Evolutionary conservation across 2,797 vertebrate genomes (phyloP), one percentile per base, ranked within the genome.

Genomic region (Florisuga fusca): DNA sequence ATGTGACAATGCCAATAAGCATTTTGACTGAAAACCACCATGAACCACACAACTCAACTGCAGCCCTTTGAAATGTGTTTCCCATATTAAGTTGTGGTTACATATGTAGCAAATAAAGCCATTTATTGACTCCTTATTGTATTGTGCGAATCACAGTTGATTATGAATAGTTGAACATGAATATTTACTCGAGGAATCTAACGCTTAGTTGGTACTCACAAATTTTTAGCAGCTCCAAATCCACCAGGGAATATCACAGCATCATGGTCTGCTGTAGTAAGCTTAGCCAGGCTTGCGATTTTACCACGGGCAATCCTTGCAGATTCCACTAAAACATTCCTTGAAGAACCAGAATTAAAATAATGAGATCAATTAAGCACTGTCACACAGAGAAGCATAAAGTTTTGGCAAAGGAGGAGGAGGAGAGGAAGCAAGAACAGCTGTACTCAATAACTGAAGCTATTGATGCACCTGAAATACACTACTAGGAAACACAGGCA

Each of bases 161-260:
- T 67, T n/a, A 84, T 5, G 2, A 74, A 55, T 20, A 80, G 23
- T 26, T 50, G 34, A 75, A 36, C 8, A 9, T 7, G 7, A 88
- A 12, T 43, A 76, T 51, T 88, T 74, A 51, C 6, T 31, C 53
- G n/a, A 79, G 36, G 14, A 67, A 17, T 68, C 19, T 79, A 64
- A 78, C 26, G 36, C 7, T 91, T 51, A 77, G 53, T 7, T 80
- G 61, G 48, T 57, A 98, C 98, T 93, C 94, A 99, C 98, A 99
- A 90, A 94, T 99, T 99, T 97, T 99, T 99, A 72, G 98, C 98
- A 12, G 98, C 98, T 43, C 98, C 98, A 4, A 99, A 99, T 41
- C 98, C 98, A 77, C 98, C 98, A 0, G 98, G 98, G 92, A 99
- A 99, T 95, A 99, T 98, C 95, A 98, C 97, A 1, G 98, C 98